These are phyloP conservation scores for Siphamia tubifer DNA, from an alignment of 2,113 vertebrate genomes.

Conservation along the genomic window DNA sequence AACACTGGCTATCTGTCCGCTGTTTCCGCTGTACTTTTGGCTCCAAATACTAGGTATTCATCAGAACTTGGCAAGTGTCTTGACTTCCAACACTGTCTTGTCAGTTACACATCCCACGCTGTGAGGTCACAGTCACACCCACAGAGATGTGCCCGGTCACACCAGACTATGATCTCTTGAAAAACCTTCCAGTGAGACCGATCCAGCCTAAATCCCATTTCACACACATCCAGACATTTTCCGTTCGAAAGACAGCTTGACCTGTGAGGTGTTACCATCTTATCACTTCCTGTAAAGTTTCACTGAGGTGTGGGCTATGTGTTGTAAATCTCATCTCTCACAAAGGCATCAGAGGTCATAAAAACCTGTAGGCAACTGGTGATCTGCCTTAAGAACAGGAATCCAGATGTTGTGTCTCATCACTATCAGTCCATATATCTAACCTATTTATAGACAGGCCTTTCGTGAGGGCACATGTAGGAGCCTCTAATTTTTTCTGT, in stretches of 20 bases:
- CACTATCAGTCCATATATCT: background rate
- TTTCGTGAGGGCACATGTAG: conserved; percentile 17
- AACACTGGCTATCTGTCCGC: conserved; percentile 59
- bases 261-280: background rate
- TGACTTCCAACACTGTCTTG: conserved; percentile 21
- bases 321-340: conserved; percentile 43
- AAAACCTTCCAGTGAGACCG: conserved; percentile 29
- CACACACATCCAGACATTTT: conserved; percentile 42
- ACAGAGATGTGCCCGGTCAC: conserved; percentile 27
- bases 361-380: conserved; percentile 2
- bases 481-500: background rate
- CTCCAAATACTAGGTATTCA: conserved; percentile 31
- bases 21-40: conserved; percentile 43
- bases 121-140: conserved; percentile 46
- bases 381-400: conserved; percentile 14
- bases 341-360: background rate
- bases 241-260: conserved; percentile 21
- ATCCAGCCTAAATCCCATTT: conserved; percentile 25
- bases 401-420: conserved; percentile 41
- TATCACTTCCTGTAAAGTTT: conserved; percentile 23
- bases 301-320: conserved; percentile 5
- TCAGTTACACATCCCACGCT: conserved; percentile 37
- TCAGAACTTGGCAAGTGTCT: conserved; percentile 28
- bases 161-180: conserved; percentile 49
- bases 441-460: conserved; percentile 32